A percentile compares a stretch with the other conserved stretches of the same genome.
Conservation (phyloP, 1,140 invertebrate species). For the Physella acuta region DNA sequence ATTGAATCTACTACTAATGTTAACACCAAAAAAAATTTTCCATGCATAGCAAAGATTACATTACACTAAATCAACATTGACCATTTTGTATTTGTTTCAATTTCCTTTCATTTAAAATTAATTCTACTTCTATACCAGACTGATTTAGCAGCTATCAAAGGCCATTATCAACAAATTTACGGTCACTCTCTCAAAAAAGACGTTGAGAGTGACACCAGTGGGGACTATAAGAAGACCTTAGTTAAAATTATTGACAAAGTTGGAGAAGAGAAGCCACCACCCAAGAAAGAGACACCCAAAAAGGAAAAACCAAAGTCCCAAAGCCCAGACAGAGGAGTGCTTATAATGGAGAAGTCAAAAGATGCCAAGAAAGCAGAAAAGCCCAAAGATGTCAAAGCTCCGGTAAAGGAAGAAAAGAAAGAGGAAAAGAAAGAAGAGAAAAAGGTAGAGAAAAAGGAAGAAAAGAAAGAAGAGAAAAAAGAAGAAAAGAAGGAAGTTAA, state of each 20-base stretch:
- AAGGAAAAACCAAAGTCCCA: neutral
- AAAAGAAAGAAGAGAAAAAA: neutral
- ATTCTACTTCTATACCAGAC: slow-evolving; percentile 40
- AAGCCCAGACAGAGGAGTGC: neutral
- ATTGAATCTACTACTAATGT: too few relatives aligned
- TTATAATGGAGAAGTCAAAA: neutral
- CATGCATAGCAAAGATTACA: too few relatives aligned
- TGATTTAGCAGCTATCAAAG: slow-evolving; percentile 54
- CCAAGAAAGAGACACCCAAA: neutral
- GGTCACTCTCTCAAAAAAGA: slow-evolving; percentile 41
- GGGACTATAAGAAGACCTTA: slow-evolving; percentile 49
- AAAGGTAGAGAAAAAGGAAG: slow-evolving; percentile 3
- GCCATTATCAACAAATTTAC: slow-evolving; percentile 44
- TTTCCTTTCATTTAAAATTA: too few relatives aligned
- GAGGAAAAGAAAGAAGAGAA: neutral
- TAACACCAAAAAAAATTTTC: too few relatives aligned
- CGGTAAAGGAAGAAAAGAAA: slow-evolving; percentile 3
- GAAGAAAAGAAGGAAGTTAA: neutral
- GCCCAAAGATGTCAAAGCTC: neutral
- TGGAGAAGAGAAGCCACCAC: neutral
- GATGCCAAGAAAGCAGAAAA: neutral
- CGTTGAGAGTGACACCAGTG: slow-evolving; percentile 47
- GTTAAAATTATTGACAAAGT: slow-evolving; percentile 44
- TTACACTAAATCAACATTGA: too few relatives aligned
- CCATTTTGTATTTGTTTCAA: too few relatives aligned